These are phyloP conservation scores for Aurelia sp. DNA, from an alignment of 30 jellyfish, hydroid and myxozoan genomes.

Conservation along the genomic window DNA sequence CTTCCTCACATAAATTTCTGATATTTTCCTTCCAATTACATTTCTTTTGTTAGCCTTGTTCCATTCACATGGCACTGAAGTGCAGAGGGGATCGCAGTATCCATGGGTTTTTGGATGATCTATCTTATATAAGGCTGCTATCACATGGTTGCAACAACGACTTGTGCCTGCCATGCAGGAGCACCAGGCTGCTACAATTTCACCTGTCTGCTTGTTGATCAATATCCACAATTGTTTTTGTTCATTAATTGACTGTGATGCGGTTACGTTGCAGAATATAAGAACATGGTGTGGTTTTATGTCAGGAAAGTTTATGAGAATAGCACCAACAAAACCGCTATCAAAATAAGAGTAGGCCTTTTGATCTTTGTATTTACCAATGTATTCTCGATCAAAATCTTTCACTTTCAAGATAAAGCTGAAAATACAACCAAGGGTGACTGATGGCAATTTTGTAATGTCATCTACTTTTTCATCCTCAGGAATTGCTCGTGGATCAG, in stretches of 20 bases:
- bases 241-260: slow-evolving; percentile 47
- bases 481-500: slow-evolving; percentile 32
- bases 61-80: slow-evolving; percentile 32
- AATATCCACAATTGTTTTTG: slow-evolving; percentile 18
- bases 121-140: slow-evolving; percentile 35
- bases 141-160: slow-evolving; percentile 55
- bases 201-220: slow-evolving; percentile 6
- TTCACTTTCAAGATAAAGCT: slow-evolving; percentile 37
- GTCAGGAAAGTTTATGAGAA: background rate
- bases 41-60: slow-evolving; percentile 32
- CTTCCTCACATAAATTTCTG: slow-evolving; percentile 7
- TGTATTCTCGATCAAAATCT: slow-evolving; percentile 37
- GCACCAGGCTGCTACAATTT: background rate
- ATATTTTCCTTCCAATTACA: slow-evolving; percentile 1
- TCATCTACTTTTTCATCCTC: slow-evolving; percentile 24
- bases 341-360: slow-evolving; percentile 55
- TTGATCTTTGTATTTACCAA: slow-evolving; percentile 61
- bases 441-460: slow-evolving; percentile 32
- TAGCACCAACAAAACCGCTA: slow-evolving; percentile 45
- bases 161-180: slow-evolving; percentile 17
- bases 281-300: background rate
- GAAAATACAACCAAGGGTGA: slow-evolving; percentile 47
- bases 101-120: slow-evolving; percentile 14
- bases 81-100: slow-evolving; percentile 44
- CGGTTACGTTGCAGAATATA: slow-evolving; percentile 21